Conservation (phyloP, 1,140 invertebrate species). For the Epicauta chinensis region DNA sequence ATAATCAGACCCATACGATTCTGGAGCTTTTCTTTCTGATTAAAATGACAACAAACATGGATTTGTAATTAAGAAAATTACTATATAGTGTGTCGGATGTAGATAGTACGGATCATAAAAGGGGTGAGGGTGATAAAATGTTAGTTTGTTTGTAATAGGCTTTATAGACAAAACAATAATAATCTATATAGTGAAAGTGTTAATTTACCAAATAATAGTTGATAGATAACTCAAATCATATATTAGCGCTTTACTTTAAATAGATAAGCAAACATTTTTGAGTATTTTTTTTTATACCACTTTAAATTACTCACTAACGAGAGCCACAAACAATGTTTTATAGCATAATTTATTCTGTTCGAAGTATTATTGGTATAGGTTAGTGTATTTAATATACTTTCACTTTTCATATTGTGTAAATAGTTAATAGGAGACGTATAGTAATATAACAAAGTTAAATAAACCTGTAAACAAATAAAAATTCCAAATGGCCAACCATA, state of each 20-base stretch:
- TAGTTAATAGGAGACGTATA: conserved; percentile 34
- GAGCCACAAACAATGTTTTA: conserved; percentile 39
- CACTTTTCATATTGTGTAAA: conserved; percentile 40
- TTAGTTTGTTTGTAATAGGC: no score
- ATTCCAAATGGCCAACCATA: conserved; percentile 31
- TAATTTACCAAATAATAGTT: conserved; percentile 18
- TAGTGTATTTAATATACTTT: conserved; percentile 41
- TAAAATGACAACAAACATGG: not conserved
- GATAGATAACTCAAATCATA: conserved; percentile 22
- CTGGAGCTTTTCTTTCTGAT: not conserved
- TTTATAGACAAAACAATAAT: no score
- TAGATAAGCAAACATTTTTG: conserved; percentile 33
- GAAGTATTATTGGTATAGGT: conserved; percentile 29
- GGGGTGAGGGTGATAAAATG: no score
- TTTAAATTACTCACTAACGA: conserved; percentile 38
- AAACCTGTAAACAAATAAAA: conserved; percentile 41
- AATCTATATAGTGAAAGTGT: no score
- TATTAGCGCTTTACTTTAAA: conserved; percentile 29
- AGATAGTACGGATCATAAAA: no score
- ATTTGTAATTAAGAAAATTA: conserved; percentile 3
- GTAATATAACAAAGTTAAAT: conserved; percentile 40
- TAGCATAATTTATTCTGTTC: conserved; percentile 35
- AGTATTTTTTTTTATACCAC: conserved; percentile 37
- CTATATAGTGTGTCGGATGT: conserved; percentile 11
- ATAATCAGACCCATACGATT: no score